These are phyloP conservation scores for Chymomyza amoena DNA, from an alignment of 2,888 invertebrate genomes.

Conservation along the genomic window DNA sequence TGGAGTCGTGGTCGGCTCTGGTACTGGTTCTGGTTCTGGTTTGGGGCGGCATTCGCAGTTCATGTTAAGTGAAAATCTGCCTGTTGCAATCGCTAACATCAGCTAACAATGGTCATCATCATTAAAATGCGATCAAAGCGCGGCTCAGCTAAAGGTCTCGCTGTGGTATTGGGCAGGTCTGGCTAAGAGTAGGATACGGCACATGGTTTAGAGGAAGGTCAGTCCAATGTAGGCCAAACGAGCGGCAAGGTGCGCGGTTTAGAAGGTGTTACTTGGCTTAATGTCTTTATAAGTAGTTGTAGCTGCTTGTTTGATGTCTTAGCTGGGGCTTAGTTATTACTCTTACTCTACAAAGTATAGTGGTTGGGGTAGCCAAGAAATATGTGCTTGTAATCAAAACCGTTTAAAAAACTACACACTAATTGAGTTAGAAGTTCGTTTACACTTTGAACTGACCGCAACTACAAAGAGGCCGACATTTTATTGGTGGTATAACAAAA, in stretches of 20 bases:
- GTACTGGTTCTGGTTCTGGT: background rate
- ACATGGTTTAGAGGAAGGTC: constrained; percentile 10
- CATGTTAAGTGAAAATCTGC: constrained; percentile 75
- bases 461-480: constrained; percentile 58
- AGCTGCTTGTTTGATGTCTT: background rate
- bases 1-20: too few relatives aligned
- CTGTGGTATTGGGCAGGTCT: constrained; percentile 15
- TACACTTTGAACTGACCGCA: constrained; percentile 62
- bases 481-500: constrained; percentile 74
- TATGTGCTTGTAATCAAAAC: constrained; percentile 71
- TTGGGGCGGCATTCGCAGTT: constrained; percentile 43
- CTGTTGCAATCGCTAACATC: constrained; percentile 74
- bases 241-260: constrained; percentile 29
- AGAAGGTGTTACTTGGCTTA: constrained; percentile 51
- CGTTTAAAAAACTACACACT: constrained; percentile 72
- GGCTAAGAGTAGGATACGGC: constrained; percentile 35
- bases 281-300: constrained; percentile 70
- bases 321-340: background rate
- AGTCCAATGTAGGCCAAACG: constrained; percentile 53
- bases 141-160: constrained; percentile 23
- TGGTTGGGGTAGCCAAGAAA: constrained; percentile 35
- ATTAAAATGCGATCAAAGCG: constrained; percentile 78
- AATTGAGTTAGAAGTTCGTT: constrained; percentile 70
- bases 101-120: constrained; percentile 79
- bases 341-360: constrained; percentile 1